Evolutionary conservation across 2,797 vertebrate species (phyloP), one percentile per base, ranked within the genome.

Genomic region (Pyrocephalus nanus): DNA sequence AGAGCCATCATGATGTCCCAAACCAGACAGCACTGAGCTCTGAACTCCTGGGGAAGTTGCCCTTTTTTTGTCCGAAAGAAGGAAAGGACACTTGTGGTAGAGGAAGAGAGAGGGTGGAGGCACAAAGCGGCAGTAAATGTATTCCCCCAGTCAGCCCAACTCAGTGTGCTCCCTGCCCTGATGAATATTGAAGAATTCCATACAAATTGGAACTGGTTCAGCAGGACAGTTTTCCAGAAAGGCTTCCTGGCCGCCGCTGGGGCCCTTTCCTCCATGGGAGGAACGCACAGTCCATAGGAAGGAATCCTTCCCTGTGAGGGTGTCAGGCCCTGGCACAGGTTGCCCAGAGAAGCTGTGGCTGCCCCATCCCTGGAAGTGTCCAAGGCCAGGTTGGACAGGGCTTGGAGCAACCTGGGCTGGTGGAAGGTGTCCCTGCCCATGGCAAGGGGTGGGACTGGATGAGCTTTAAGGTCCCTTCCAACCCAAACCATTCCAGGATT

Each of bases 131-230:
- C 3, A 0, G 50, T 47, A 95, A 86, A 95, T 86, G 27, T 72
- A 94, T 88, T 92, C 90, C 43, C 38, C 85, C 86, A 70, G 90
- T 86, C 65, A 61, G 16, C 93, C 88, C 90, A 90, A 92, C 82
- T 94, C 79, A 29, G 4, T 95, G 85, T 62, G 72, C 91, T 96
- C 75, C 81, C 54, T 95, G 85, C 82, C 76, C 86, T 96, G 79
- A 95, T 95, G 93, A 96, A 96, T 96, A 93, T 86, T 95, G 95
- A 96, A 86, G 87, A 72, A 90, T 88, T 84, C 86, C 93, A 96
- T 91, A 93, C 96, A 96, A 96, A 95, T 86, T 83, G 72, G 87
- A 95, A 96, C 96, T 80, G 87, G 95, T 93, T 96, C 87, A 83
- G 75, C 96, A 86, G 87, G 95, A 87, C 95, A 86, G 65, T 91